Conservation (phyloP, 2,888 invertebrate species). For the Nephrotoma guestfalica region DNA sequence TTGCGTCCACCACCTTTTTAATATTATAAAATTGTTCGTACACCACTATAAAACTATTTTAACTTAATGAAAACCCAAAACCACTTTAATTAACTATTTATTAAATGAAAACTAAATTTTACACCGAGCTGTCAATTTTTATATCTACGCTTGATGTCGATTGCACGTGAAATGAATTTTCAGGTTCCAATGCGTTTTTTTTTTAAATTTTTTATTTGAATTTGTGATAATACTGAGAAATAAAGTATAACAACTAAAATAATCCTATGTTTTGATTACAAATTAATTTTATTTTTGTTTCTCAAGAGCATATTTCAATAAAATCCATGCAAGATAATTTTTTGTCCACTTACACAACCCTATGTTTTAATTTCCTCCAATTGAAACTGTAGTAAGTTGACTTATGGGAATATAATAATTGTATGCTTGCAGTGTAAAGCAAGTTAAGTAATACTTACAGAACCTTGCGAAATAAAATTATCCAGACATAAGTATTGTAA, state of each 20-base stretch:
- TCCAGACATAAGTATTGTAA: not conserved
- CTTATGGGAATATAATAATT: not conserved
- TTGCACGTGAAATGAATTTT: too few relatives aligned
- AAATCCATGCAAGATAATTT: not conserved
- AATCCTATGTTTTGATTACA: not conserved
- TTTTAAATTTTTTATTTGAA: not conserved
- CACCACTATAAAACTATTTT: too few relatives aligned
- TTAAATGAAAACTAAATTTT: too few relatives aligned
- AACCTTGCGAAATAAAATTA: not conserved
- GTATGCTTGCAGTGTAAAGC: not conserved
- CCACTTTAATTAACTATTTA: too few relatives aligned
- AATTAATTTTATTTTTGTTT: not conserved
- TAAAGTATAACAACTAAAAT: not conserved
- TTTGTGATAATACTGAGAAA: not conserved
- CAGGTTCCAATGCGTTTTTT: not conserved
- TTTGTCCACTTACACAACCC: not conserved
- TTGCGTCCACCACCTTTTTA: too few relatives aligned
- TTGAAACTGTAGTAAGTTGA: not conserved
- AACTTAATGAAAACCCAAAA: too few relatives aligned
- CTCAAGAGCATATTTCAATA: not conserved
- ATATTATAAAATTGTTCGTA: too few relatives aligned
- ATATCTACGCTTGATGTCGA: too few relatives aligned
- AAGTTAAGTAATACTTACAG: not conserved
- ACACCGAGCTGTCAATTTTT: too few relatives aligned
- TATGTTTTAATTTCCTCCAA: not conserved